Conservation (phyloP, 1,140 invertebrate species). For the Apocrypta bakeri region DNA sequence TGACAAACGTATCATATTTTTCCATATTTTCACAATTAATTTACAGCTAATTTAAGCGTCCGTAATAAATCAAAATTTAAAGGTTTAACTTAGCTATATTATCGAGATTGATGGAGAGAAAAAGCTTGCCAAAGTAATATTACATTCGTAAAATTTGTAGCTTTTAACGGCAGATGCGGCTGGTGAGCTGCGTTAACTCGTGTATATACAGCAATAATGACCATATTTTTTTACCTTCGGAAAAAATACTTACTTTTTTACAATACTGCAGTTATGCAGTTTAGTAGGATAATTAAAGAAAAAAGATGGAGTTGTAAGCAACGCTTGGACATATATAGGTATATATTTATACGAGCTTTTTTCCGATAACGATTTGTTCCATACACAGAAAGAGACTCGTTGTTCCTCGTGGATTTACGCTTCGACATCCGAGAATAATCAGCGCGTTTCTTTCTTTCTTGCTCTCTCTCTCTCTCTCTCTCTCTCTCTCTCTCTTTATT, state of each 20-base stretch:
- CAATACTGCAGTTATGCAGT: too few species aligned
- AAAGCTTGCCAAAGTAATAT: background rate
- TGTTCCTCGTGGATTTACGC: slow-evolving; percentile 38
- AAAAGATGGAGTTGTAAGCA: background rate
- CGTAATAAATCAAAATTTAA: background rate
- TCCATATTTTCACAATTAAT: too few species aligned
- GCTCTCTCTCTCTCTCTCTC: background rate
- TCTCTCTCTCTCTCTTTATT: background rate
- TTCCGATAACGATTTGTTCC: slow-evolving; percentile 38
- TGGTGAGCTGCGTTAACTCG: too few species aligned
- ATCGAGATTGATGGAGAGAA: background rate
- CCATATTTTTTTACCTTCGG: too few species aligned
- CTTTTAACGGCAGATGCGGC: background rate
- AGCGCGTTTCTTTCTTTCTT: background rate
- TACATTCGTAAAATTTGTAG: background rate
- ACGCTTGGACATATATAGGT: too few species aligned
- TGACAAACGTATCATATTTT: background rate
- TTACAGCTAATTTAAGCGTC: background rate
- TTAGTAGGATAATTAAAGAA: background rate
- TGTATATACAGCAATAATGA: too few species aligned
- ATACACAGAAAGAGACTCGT: background rate
- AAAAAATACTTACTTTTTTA: too few species aligned
- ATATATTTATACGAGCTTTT: background rate
- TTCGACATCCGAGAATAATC: slow-evolving; percentile 46
- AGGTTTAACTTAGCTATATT: too few species aligned